A percentile compares a stretch with the other conserved stretches of the same genome.
Evolutionary conservation across 2,888 invertebrate species (phyloP).

Genomic region (Aethes cnicana): DNA sequence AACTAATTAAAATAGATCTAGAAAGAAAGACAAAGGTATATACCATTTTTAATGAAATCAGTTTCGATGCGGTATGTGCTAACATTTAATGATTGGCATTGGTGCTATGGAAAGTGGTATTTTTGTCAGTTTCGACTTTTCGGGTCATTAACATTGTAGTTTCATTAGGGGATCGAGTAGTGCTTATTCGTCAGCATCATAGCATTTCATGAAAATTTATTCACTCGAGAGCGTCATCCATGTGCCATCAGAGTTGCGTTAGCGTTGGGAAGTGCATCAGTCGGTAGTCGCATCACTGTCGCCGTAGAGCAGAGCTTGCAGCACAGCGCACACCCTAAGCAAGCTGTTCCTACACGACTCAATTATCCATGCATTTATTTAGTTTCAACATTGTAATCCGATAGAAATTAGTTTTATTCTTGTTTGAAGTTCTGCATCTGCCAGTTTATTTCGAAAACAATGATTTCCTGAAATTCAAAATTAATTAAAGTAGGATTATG

Average conservation of each 20-base stretch:
- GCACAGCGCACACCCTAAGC: slow-evolving; percentile 70
- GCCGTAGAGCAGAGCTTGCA: slow-evolving; percentile 65
- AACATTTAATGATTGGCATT: slow-evolving; percentile 64
- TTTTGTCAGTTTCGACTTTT: slow-evolving; percentile 34
- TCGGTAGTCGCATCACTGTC: slow-evolving; percentile 35
- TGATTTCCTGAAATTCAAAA: background rate
- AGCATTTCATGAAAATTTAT: slow-evolving; percentile 45
- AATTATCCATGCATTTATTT: background rate
- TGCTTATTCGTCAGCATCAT: slow-evolving; percentile 61
- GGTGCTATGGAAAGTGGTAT: slow-evolving; percentile 66
- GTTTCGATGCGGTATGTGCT: slow-evolving; percentile 59
- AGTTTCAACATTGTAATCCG: background rate
- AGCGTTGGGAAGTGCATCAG: slow-evolving; percentile 32
- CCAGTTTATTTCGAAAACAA: background rate
- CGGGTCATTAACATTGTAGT: slow-evolving; percentile 49
- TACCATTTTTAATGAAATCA: slow-evolving; percentile 63
- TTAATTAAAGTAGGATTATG: slow-evolving; percentile 9
- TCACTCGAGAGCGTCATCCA: slow-evolving; percentile 56
- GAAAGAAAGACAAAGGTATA: slow-evolving; percentile 58
- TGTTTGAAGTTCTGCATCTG: slow-evolving; percentile 4
- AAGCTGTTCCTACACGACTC: slow-evolving; percentile 47
- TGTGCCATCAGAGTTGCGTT: slow-evolving; percentile 63
- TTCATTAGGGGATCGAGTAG: slow-evolving; percentile 64
- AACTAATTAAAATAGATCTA: slow-evolving; percentile 62
- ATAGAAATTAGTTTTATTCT: background rate